Percentiles rank a stretch among this genome's conserved stretches.
phyloP scores from a whole-genome alignment of 2,113 vertebrate genomes.

The Mellivora capensis region DNA sequence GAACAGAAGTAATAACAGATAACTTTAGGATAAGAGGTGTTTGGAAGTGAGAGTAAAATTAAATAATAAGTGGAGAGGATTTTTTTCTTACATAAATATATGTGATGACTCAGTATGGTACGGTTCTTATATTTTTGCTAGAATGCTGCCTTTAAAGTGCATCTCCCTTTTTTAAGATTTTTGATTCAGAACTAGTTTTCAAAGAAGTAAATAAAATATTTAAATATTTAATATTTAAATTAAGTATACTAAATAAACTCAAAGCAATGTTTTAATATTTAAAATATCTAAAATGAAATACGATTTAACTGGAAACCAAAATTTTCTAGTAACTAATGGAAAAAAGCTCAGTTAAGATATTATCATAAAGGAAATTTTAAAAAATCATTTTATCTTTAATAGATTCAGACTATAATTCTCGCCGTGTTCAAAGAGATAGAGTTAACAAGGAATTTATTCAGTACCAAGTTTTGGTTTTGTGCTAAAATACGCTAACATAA shows the following conservation, averaged over 20 bases:
- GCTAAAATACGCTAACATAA: not conserved
- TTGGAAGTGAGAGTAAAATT: not conserved
- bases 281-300: not conserved
- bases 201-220: not conserved
- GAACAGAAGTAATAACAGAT: not conserved
- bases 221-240: not conserved
- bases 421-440: not conserved
- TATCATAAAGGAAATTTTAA: not conserved
- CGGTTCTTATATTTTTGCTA: not conserved
- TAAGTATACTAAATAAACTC: not conserved
- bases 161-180: not conserved
- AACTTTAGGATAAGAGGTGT: not conserved
- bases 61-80: not conserved
- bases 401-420: not conserved
- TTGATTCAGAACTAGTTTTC: not conserved
- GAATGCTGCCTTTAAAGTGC: not conserved
- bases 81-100: not conserved
- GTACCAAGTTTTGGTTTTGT: not conserved
- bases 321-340: conserved; percentile 7
- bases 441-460: not conserved
- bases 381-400: conserved; percentile 10
- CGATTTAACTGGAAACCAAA: not conserved
- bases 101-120: not conserved
- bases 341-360: not conserved
- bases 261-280: not conserved